Base-by-base conservation (phyloP, 2,113 vertebrate species). In the Lasiurus cinereus region DNA sequence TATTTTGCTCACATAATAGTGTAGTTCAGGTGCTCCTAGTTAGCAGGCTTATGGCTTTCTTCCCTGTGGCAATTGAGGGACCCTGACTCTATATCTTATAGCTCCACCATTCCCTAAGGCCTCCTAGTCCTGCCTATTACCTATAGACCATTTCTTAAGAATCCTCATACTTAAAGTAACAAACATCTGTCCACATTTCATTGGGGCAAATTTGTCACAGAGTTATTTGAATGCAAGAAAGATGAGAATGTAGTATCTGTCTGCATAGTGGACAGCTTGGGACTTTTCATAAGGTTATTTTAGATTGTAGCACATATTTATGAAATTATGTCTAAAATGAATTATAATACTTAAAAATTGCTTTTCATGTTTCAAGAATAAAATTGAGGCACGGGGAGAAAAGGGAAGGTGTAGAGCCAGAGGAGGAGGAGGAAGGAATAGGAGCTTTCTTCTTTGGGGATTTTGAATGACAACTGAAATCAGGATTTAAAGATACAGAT, bases 281-380 rank as follows among this genome's bases (percentile, higher is more conserved):
- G 76, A 8, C 48, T 67, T 90, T 91, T 93, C 11, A 93, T 92
- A 50, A n/a, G 86, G 11, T 69, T 96, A 82, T 56, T 91, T 94
- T 95, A 94, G 43, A 31, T 73, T 69, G 36, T 83, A 91, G n/a
- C 14, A 79, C 72, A 3, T 93, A 76, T 64, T 85, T 96, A 56
- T 59, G 74, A 96, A 91, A 93, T 91, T 91, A n/a, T 52, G 11
- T 88, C 67, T 88, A 69, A 96, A 92, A 96, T 92, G 36, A 96
- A 70, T 91, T 91, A 67, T 73, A 86, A 77, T 92, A 36, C 74
- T 95, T 90, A 86, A 80, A 77, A 88, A 92, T 78, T 97, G 50
- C n/a, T 96, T 95, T 93, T 21, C 10, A 79, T 85, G 36, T 94
- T 94, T 18, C 70, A 24, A 86, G 46, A 59, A 31, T 91, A 77